These are phyloP conservation scores for Amphipyra berbera DNA, from an alignment of 2,888 invertebrate genomes.

Conservation along the genomic window DNA sequence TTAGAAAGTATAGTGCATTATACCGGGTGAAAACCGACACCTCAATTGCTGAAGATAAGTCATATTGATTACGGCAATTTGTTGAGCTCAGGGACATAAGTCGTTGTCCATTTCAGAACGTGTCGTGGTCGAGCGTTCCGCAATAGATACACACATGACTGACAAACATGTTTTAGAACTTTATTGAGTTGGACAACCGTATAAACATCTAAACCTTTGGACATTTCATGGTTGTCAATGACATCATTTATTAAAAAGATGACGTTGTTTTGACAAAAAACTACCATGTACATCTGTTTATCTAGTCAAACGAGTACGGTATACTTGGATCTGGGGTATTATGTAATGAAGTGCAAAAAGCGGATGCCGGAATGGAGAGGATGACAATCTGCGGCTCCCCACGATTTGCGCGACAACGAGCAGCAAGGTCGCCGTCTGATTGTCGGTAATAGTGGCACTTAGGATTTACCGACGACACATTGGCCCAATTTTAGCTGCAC, in stretches of 20 bases:
- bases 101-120: slow-evolving; percentile 52
- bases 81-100: slow-evolving; percentile 53
- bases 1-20: slow-evolving; percentile 55
- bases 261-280: slow-evolving; percentile 9
- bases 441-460: slow-evolving; percentile 85
- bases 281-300: slow-evolving; percentile 7
- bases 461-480: slow-evolving; percentile 79
- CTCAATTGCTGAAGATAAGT: slow-evolving; percentile 59
- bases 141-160: slow-evolving; percentile 25
- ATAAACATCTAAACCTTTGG: slow-evolving; percentile 33
- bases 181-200: slow-evolving; percentile 40
- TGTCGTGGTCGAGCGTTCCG: slow-evolving; percentile 34
- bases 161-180: slow-evolving; percentile 38
- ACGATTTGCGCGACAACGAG: slow-evolving; percentile 86
- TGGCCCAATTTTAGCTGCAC: slow-evolving; percentile 78
- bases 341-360: slow-evolving; percentile 85
- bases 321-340: slow-evolving; percentile 65
- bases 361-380: slow-evolving; percentile 86
- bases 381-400: slow-evolving; percentile 87
- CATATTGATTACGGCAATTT: slow-evolving; percentile 65
- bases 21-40: slow-evolving; percentile 56
- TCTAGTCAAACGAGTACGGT: slow-evolving; percentile 34
- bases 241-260: slow-evolving; percentile 8
- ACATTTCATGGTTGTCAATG: slow-evolving; percentile 30
- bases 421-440: slow-evolving; percentile 87